Percentiles rank a stretch among this genome's conserved stretches.
These are phyloP conservation scores for Temnothorax rugatulus DNA, from an alignment of 2,888 invertebrate species.

Conservation along the genomic window DNA sequence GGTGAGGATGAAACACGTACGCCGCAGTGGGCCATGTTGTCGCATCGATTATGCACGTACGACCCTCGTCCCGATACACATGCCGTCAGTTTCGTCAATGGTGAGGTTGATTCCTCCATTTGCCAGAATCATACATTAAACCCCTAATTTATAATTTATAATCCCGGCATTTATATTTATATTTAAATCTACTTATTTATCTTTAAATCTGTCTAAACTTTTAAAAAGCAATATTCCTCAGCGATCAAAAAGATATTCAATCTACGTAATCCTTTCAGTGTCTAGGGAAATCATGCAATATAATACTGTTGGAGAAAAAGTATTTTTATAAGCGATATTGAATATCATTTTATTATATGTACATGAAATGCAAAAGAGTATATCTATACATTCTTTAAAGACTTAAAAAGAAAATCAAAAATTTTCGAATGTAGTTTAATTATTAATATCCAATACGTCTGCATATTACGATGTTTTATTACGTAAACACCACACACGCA, in stretches of 20 bases:
- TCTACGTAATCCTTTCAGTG: neutral
- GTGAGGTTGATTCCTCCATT: conserved; percentile 47
- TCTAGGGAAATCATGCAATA: neutral
- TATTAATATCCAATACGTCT: neutral
- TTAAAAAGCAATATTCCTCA: neutral
- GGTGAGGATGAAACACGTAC: conserved; percentile 37
- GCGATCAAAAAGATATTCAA: neutral
- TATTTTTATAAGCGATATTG: neutral
- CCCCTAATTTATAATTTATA: conserved; percentile 7
- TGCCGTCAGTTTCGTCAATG: conserved; percentile 66
- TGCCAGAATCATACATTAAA: conserved; percentile 10
- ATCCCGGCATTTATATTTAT: neutral
- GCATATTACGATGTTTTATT: neutral
- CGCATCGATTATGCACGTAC: conserved; percentile 81
- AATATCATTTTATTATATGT: neutral
- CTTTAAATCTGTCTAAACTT: neutral
- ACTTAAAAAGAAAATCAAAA: neutral
- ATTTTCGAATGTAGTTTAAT: neutral
- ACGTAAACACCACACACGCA: too few relatives aligned
- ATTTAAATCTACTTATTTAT: neutral
- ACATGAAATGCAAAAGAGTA: neutral
- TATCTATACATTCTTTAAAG: neutral
- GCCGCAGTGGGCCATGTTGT: conserved; percentile 73
- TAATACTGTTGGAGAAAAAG: neutral
- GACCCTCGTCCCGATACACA: conserved; percentile 76